A percentile compares a stretch with the other conserved stretches of the same genome.
Conservation (phyloP, 1,140 invertebrate species). For the Helicorthomorpha holstii region DNA sequence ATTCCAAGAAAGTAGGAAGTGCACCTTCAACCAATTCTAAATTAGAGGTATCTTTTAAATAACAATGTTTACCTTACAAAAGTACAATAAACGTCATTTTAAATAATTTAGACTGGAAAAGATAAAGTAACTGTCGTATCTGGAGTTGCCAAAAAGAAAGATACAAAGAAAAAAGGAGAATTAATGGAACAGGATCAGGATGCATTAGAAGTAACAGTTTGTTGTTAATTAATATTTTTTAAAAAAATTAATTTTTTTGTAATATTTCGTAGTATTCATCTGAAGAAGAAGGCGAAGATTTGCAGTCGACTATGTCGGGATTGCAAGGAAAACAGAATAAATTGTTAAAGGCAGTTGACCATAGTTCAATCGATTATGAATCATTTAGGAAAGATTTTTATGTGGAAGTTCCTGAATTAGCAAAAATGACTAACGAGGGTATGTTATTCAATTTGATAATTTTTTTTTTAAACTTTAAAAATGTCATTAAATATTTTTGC, state of each 20-base stretch:
- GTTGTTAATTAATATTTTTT: neutral
- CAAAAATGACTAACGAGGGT: slow-evolving; percentile 70
- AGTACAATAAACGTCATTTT: slow-evolving; percentile 27
- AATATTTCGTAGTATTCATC: slow-evolving; percentile 57
- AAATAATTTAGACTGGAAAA: neutral
- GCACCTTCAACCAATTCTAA: neutral
- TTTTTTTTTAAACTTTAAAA: neutral
- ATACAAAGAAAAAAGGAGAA: slow-evolving; percentile 67
- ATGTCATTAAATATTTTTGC: slow-evolving; percentile 32
- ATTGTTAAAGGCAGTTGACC: slow-evolving; percentile 64
- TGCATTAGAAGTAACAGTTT: slow-evolving; percentile 63
- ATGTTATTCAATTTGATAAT: neutral
- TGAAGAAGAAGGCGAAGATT: slow-evolving; percentile 87
- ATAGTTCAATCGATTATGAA: slow-evolving; percentile 61
- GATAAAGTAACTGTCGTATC: slow-evolving; percentile 41
- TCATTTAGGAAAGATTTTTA: slow-evolving; percentile 93
- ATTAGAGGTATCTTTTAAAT: neutral
- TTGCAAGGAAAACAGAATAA: slow-evolving; percentile 79
- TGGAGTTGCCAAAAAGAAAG: slow-evolving; percentile 76
- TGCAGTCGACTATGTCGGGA: slow-evolving; percentile 75
- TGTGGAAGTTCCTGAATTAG: slow-evolving; percentile 79
- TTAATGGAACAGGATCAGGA: slow-evolving; percentile 95
- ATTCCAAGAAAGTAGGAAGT: slow-evolving; percentile 16
- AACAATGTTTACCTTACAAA: neutral
- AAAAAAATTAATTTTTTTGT: slow-evolving; percentile 1